Conservation (phyloP, 2,888 invertebrate genomes). For the Gastrophysa polygoni region DNA sequence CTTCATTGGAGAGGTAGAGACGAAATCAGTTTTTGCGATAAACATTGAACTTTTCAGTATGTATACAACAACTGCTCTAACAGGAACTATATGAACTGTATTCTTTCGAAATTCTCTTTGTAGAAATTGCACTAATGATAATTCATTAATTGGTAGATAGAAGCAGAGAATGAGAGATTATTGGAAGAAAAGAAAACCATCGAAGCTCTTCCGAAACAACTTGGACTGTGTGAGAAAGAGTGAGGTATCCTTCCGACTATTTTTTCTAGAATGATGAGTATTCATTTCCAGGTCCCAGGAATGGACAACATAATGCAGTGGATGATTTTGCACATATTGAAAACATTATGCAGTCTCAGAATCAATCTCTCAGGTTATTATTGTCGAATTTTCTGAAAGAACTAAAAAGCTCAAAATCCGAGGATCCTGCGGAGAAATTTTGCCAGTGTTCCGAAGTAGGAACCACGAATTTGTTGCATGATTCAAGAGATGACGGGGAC, state of each 20-base stretch:
- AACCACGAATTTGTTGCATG: neutral
- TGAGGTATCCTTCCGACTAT: neutral
- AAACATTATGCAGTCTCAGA: slow-evolving; percentile 28
- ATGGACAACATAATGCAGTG: neutral
- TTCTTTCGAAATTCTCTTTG: too few relatives aligned
- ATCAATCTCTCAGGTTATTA: slow-evolving; percentile 21
- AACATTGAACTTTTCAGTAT: too few relatives aligned
- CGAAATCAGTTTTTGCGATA: too few relatives aligned
- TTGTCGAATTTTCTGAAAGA: slow-evolving; percentile 28
- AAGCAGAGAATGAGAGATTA: slow-evolving; percentile 3
- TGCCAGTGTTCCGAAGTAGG: neutral
- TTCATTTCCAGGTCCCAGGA: neutral
- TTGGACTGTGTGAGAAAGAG: neutral
- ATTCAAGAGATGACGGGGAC: slow-evolving; percentile 11
- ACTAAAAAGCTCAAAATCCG: slow-evolving; percentile 14
- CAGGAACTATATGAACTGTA: too few relatives aligned
- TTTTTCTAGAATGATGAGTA: neutral
- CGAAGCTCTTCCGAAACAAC: neutral
- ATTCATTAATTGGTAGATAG: neutral
- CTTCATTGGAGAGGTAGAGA: too few relatives aligned
- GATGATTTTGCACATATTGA: slow-evolving; percentile 22
- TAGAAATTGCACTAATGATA: too few relatives aligned
- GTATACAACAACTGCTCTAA: too few relatives aligned
- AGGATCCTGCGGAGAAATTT: slow-evolving; percentile 4
- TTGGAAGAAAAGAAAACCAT: neutral